A percentile compares a stretch with the other conserved stretches of the same genome.
Conservation (phyloP, 1,140 invertebrate species). For the Catajapyx aquilonaris region DNA sequence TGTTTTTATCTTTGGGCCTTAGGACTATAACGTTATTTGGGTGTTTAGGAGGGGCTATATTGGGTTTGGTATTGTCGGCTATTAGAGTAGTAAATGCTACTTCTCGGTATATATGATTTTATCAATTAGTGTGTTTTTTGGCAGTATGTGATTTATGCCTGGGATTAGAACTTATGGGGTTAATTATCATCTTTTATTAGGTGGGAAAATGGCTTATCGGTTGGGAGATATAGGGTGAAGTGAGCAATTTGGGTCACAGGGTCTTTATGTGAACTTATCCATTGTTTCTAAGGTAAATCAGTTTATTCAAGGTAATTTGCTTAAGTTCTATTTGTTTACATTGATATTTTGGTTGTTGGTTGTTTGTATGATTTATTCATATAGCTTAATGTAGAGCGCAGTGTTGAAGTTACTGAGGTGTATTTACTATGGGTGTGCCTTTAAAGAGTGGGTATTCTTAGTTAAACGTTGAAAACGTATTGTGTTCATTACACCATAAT, state of each 20-base stretch:
- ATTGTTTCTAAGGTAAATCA: slow-evolving; percentile 15
- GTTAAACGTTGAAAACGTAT: slow-evolving; percentile 34
- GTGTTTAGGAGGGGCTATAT: slow-evolving; percentile 1
- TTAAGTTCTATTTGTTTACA: slow-evolving; percentile 25
- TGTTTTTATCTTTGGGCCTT: slow-evolving; percentile 9
- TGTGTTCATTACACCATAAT: slow-evolving; percentile 32
- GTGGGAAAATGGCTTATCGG: slow-evolving; percentile 15
- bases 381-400: slow-evolving; percentile 34
- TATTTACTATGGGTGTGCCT: slow-evolving; percentile 14
- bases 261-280: slow-evolving; percentile 16
- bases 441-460: slow-evolving; percentile 18
- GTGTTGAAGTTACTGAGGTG: slow-evolving; percentile 34
- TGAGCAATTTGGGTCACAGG: slow-evolving; percentile 22
- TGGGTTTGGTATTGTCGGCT: background rate
- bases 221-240: slow-evolving; percentile 24
- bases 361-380: slow-evolving; percentile 23
- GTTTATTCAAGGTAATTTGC: slow-evolving; percentile 21
- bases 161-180: slow-evolving; percentile 19
- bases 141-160: slow-evolving; percentile 23
- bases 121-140: slow-evolving; percentile 7
- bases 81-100: background rate
- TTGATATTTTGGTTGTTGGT: too few relatives aligned
- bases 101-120: background rate
- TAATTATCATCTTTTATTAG: slow-evolving; percentile 15
- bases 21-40: slow-evolving; percentile 8